Evolutionary conservation across 2,113 vertebrate species (phyloP), one percentile per base, ranked within the genome.

Genomic region (Alces alces): DNA sequence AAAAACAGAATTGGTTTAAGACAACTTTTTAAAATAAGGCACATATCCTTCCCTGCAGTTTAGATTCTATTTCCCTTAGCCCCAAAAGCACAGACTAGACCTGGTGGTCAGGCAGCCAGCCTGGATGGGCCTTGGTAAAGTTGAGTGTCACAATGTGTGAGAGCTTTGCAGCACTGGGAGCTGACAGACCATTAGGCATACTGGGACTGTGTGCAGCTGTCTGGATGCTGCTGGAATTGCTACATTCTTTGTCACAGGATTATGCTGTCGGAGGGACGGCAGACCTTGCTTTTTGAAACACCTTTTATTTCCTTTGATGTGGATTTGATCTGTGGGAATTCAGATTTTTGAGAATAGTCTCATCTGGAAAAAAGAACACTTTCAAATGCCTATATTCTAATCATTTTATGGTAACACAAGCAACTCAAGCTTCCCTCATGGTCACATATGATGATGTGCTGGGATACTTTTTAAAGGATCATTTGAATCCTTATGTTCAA

Each of bases 241-340:
- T 17, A 43, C n/a, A 84, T 6, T 95, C 33, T 97, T 89, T 96
- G 96, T 94, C 91, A 64, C 70, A 85, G 52, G 54, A 57, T 93
- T 97, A 91, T 87, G 83, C 47, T 70, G 83, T 57, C 8, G 1
- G n/a, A 86, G 89, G 91, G 64, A 89, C 52, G 10, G 11, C 4
- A 52, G 52, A 64, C 30, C 39, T 57, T 52, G 50, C 8, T 82
- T 89, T 90, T 97, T 98, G 89, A 97, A 96, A 98, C 54, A 89
- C 89, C 66, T 96, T 96, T 96, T 91, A 90, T 96, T 94, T 96
- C 61, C 61, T 98, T 86, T 89, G 30, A 96, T 83, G 70, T 97
- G 43, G 92, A 86, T 97, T 97, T 86, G 36, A 96, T 96, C 57
- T 91, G 93, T 86, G 76, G 36, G 28, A 98, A 91, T 91, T 94